Evolutionary conservation across 2,888 invertebrate genomes (phyloP).

Genomic region (Deilephila porcellus): DNA sequence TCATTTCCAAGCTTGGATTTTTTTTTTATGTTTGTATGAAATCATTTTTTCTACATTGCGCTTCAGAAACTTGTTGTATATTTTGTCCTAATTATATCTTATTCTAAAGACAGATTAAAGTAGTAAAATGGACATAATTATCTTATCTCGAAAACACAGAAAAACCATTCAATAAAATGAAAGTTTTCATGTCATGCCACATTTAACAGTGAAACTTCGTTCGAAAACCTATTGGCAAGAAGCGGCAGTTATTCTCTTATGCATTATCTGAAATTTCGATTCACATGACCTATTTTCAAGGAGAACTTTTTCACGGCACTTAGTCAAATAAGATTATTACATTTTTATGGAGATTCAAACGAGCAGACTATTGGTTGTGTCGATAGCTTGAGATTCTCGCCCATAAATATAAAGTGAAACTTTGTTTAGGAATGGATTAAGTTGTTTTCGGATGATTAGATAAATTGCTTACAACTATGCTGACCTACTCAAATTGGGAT

Average conservation of each 20-base stretch:
- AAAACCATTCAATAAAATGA: not conserved
- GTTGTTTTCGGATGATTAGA: too few relatives aligned
- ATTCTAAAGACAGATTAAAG: too few relatives aligned
- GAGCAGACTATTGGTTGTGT: not conserved
- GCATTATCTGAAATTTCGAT: slow-evolving; percentile 7
- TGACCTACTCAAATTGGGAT: too few relatives aligned
- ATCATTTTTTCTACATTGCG: too few relatives aligned
- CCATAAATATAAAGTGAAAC: not conserved
- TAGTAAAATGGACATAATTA: too few relatives aligned
- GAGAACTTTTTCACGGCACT: slow-evolving; percentile 9
- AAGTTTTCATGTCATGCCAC: not conserved
- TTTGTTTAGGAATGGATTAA: too few relatives aligned
- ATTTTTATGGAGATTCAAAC: slow-evolving; percentile 23
- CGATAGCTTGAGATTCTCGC: not conserved
- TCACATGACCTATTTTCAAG: slow-evolving; percentile 10
- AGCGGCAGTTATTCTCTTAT: slow-evolving; percentile 1
- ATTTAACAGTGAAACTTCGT: not conserved
- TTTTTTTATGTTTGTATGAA: too few relatives aligned
- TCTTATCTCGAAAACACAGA: too few relatives aligned
- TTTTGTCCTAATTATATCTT: too few relatives aligned
- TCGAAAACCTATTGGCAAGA: slow-evolving; percentile 4
- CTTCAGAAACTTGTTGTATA: too few relatives aligned
- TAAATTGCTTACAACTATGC: too few relatives aligned
- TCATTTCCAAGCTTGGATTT: too few relatives aligned
- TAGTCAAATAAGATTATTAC: slow-evolving; percentile 18